A percentile compares a stretch with the other conserved stretches of the same genome.
Evolutionary conservation across 2,797 vertebrate genomes (phyloP).

Genomic region (Lagorchestes hirsutus): DNA sequence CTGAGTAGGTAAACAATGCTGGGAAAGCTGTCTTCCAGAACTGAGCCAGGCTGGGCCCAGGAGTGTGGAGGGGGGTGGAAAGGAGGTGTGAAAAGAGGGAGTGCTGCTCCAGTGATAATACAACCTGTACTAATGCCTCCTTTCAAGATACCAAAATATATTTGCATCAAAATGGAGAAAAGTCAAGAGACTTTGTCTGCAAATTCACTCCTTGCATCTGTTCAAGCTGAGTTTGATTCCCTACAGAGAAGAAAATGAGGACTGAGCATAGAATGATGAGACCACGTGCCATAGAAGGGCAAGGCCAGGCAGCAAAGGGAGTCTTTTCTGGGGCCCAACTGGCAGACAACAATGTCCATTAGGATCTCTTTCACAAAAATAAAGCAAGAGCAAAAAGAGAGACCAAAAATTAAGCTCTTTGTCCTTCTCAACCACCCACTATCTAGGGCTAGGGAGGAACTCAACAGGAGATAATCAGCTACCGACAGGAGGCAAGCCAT

Average conservation of each 20-base stretch:
- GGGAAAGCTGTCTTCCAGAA: constrained; percentile 75
- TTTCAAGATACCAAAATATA: constrained; percentile 81
- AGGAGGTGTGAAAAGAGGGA: constrained; percentile 21
- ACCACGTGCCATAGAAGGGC: background rate
- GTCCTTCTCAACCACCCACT: background rate
- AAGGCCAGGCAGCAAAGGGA: background rate
- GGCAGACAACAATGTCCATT: background rate
- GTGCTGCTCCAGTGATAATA: background rate
- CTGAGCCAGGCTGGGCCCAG: constrained; percentile 51
- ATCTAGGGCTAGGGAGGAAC: background rate
- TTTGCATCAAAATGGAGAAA: constrained; percentile 86
- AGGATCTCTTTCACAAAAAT: background rate
- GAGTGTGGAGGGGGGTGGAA: constrained; percentile 31
- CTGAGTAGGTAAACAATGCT: constrained; percentile 80
- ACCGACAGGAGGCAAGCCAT: background rate
- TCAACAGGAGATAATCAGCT: background rate
- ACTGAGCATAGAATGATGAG: background rate
- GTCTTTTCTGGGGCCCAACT: background rate
- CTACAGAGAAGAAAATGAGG: background rate
- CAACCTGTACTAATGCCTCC: constrained; percentile 72
- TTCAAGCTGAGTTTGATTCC: constrained; percentile 65
- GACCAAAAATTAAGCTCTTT: background rate
- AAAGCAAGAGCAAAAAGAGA: background rate
- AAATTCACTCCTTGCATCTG: constrained; percentile 85
- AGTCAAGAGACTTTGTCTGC: constrained; percentile 55